These are phyloP conservation scores for Heliconius eleuchia DNA, from an alignment of 1,140 invertebrate genomes.

Conservation along the genomic window DNA sequence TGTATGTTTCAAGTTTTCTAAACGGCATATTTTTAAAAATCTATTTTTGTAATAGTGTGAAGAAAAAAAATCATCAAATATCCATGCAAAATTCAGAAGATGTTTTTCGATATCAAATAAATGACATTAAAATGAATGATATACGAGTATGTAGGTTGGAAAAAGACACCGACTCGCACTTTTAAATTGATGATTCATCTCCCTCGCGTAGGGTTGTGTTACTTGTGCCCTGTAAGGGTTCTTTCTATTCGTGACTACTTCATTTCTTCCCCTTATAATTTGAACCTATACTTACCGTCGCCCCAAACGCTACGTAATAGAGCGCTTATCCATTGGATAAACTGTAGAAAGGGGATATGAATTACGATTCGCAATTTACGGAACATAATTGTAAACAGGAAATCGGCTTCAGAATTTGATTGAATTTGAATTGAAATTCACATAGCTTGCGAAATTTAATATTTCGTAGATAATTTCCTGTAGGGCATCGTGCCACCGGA, in stretches of 20 bases:
- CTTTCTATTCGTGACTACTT: slow-evolving; percentile 19
- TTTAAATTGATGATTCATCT: slow-evolving; percentile 4
- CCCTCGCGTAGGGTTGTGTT: slow-evolving; percentile 15
- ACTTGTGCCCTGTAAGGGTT: neutral
- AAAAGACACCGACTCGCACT: neutral
- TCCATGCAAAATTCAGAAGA: no score
- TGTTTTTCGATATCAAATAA: no score
- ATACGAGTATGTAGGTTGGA: neutral
- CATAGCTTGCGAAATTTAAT: neutral
- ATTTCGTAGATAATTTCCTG: slow-evolving; percentile 8
- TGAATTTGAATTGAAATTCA: slow-evolving; percentile 6
- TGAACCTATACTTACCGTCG: neutral
- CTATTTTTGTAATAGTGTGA: no score
- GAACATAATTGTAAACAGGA: slow-evolving; percentile 24
- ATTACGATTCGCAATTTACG: slow-evolving; percentile 27
- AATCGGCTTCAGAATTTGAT: slow-evolving; percentile 23
- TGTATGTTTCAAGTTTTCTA: no score
- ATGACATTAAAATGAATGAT: neutral
- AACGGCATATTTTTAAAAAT: no score
- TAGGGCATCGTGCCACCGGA: slow-evolving; percentile 3
- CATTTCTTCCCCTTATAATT: slow-evolving; percentile 25
- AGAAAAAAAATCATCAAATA: neutral
- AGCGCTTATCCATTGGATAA: slow-evolving; percentile 29
- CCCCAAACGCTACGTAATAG: slow-evolving; percentile 33
- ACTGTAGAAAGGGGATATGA: slow-evolving; percentile 26